Percentiles rank a stretch among this genome's conserved stretches.
Conservation (phyloP, 2,888 invertebrate genomes). For the Apotomis turbidana region DNA sequence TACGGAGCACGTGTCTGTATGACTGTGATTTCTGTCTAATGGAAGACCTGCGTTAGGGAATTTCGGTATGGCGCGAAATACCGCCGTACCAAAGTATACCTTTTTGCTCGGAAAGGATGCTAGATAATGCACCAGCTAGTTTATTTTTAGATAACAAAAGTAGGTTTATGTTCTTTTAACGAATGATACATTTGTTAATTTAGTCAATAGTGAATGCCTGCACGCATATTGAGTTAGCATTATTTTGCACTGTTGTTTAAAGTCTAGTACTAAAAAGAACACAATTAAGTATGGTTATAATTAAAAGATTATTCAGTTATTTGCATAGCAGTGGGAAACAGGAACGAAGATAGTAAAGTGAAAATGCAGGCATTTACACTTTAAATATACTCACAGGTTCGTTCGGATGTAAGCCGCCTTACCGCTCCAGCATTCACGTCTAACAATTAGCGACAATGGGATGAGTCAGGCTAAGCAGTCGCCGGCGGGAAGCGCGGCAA, state of each 20-base stretch:
- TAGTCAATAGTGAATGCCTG: too few species aligned
- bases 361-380: not conserved
- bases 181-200: slow-evolving; percentile 14
- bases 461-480: slow-evolving; percentile 30
- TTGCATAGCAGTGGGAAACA: too few species aligned
- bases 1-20: slow-evolving; percentile 50
- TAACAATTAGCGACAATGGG: slow-evolving; percentile 27
- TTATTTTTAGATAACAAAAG: slow-evolving; percentile 17
- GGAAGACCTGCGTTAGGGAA: slow-evolving; percentile 45
- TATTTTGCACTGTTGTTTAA: not conserved
- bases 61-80: slow-evolving; percentile 41
- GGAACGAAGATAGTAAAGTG: not conserved
- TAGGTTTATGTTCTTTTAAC: slow-evolving; percentile 22
- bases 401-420: not conserved
- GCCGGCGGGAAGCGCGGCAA: slow-evolving; percentile 46
- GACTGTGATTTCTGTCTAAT: slow-evolving; percentile 45
- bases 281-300: too few species aligned
- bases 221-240: not conserved
- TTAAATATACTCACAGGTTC: not conserved
- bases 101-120: slow-evolving; percentile 40
- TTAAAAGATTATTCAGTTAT: not conserved
- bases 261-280: too few species aligned
- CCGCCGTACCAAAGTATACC: slow-evolving; percentile 36
- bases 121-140: slow-evolving; percentile 31
- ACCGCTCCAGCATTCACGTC: not conserved